Evolutionary conservation across 2,888 invertebrate genomes (phyloP).

Genomic region (Mythimna loreyi): DNA sequence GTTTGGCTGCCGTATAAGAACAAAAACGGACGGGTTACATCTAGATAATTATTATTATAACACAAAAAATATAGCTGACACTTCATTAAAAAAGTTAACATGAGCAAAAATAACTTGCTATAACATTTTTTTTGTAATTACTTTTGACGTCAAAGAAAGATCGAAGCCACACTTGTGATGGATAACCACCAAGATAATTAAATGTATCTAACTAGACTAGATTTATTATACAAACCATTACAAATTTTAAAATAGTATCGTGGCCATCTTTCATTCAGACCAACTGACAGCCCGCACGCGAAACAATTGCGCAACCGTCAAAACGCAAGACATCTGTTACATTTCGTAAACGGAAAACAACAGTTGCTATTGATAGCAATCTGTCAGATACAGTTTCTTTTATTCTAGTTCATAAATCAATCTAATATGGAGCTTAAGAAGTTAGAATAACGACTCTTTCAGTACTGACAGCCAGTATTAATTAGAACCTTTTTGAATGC

Average conservation of each 20-base stretch:
- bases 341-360: conserved; percentile 63
- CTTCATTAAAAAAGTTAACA: neutral
- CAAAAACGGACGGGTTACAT: conserved; percentile 28
- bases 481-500: conserved; percentile 64
- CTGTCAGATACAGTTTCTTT: conserved; percentile 66
- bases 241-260: conserved; percentile 34
- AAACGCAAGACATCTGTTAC: conserved; percentile 52
- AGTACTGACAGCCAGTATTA: conserved; percentile 66
- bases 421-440: conserved; percentile 57
- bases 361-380: conserved; percentile 58
- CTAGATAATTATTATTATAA: conserved; percentile 11
- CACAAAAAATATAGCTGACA: conserved; percentile 23
- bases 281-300: conserved; percentile 51
- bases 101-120: neutral
- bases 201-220: conserved; percentile 21
- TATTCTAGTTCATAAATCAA: conserved; percentile 66
- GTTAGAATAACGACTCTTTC: conserved; percentile 62
- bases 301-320: conserved; percentile 57
- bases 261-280: conserved; percentile 43
- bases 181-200: conserved; percentile 7
- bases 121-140: neutral
- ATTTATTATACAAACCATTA: conserved; percentile 10
- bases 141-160: conserved; percentile 9
- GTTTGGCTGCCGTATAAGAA: conserved; percentile 24
- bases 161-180: conserved; percentile 26